phyloP scores from a whole-genome alignment of 1,140 invertebrate genomes.

The Papilio machaon region DNA sequence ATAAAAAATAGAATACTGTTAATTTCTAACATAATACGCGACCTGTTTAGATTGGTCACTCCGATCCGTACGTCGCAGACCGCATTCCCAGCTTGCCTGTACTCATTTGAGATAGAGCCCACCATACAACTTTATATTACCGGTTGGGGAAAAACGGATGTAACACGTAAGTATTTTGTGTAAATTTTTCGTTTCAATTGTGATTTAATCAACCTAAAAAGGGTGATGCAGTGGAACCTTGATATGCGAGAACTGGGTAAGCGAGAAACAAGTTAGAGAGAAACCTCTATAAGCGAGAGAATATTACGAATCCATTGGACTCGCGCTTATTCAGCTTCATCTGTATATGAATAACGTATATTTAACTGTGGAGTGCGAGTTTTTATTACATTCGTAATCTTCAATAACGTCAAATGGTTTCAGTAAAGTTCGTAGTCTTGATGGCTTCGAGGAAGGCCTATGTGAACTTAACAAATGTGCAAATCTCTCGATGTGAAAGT shows the following conservation, averaged over 20 bases:
- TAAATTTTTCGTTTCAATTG: neutral
- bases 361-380: no score
- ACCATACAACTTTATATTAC: neutral
- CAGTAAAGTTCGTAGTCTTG: no score
- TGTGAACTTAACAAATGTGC: neutral
- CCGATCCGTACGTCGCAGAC: neutral
- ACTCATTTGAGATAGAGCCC: neutral
- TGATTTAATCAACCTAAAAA: neutral
- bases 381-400: no score
- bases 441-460: no score
- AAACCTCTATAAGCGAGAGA: no score
- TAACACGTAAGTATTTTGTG: constrained; percentile 26
- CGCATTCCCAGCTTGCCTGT: constrained; percentile 15
- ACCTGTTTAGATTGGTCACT: neutral
- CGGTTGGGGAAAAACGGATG: constrained; percentile 11
- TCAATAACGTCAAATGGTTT: no score
- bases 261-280: no score
- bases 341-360: no score
- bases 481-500: neutral
- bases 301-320: no score
- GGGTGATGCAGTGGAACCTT: no score
- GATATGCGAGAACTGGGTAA: no score
- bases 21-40: neutral
- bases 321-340: no score
- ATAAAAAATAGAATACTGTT: neutral